phyloP scores from a whole-genome alignment of 30 jellyfish, hydroid and myxozoan genomes.

The Hydractinia echinata region DNA sequence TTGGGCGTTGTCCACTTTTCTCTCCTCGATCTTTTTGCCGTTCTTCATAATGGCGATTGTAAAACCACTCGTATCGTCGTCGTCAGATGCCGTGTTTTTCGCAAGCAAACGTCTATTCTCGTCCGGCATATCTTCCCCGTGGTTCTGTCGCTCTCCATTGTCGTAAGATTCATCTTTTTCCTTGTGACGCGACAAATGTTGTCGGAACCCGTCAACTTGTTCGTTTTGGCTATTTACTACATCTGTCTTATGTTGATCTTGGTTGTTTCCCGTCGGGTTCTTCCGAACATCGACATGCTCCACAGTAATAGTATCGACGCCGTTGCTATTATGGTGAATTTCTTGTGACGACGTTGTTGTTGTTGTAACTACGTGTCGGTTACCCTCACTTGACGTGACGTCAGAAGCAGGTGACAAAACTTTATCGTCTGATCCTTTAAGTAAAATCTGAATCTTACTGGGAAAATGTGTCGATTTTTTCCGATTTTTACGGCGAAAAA shows the following conservation, averaged over 20 bases:
- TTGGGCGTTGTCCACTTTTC: slow-evolving; percentile 11
- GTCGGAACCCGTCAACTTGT: neutral
- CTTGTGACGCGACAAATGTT: neutral
- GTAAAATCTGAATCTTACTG: slow-evolving; percentile 51
- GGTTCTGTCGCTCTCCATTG: neutral
- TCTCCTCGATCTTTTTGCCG: slow-evolving; percentile 15
- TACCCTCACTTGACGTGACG: slow-evolving; percentile 40
- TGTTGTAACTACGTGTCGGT: slow-evolving; percentile 31
- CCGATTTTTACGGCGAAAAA: slow-evolving; percentile 40
- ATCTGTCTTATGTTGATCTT: neutral
- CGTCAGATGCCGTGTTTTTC: neutral
- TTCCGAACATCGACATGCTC: slow-evolving; percentile 40
- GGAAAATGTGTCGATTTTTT: slow-evolving; percentile 26
- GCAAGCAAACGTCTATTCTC: neutral
- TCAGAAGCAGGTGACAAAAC: slow-evolving; percentile 43
- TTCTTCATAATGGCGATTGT: slow-evolving; percentile 28
- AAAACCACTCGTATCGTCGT: neutral
- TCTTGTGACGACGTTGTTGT: slow-evolving; percentile 63
- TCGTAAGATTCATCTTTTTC: neutral
- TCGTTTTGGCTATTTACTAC: slow-evolving; percentile 10
- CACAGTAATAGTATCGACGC: slow-evolving; percentile 63
- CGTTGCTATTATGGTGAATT: slow-evolving; percentile 48
- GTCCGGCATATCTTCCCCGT: neutral
- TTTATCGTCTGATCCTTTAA: slow-evolving; percentile 75
- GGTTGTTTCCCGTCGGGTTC: neutral